Percentiles rank a stretch among this genome's conserved stretches.
Conservation (phyloP, 1,140 invertebrate species). For the Trachymyrmex septentrionalis region DNA sequence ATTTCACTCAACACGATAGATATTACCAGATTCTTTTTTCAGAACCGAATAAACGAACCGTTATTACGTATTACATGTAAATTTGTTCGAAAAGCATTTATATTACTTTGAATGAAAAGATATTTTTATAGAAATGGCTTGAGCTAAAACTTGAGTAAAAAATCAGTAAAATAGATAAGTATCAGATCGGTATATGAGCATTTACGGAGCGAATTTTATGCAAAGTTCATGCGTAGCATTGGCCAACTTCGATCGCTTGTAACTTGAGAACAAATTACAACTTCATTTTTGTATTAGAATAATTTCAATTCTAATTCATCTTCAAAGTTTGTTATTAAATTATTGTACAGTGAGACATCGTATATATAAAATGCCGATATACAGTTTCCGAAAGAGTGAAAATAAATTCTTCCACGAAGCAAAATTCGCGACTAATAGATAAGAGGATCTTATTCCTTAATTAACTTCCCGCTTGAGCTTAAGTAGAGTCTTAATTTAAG, state of each 20-base stretch:
- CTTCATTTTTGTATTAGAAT: background rate
- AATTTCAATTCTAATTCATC: background rate
- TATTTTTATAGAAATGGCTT: background rate
- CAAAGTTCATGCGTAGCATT: background rate
- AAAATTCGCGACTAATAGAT: constrained; percentile 3
- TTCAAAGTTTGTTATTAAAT: background rate
- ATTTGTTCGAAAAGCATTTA: background rate
- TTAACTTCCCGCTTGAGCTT: constrained; percentile 21
- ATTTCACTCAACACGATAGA: too few relatives aligned
- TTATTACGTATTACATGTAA: background rate
- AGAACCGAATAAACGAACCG: background rate
- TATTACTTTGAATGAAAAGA: background rate
- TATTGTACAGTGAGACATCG: background rate
- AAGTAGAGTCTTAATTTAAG: constrained; percentile 29
- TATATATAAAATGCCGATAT: background rate
- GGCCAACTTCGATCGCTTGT: background rate
- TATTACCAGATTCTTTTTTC: too few relatives aligned
- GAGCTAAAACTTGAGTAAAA: too few relatives aligned
- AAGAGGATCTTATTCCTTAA: constrained; percentile 30
- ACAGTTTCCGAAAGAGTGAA: background rate
- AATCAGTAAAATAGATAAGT: background rate
- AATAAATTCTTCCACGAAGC: background rate
- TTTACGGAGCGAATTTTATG: background rate
- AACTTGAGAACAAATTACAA: background rate
- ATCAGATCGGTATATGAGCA: background rate